A percentile compares a stretch with the other conserved stretches of the same genome.
Conservation (phyloP, 2,113 vertebrate genomes). For the Setophaga petechia region DNA sequence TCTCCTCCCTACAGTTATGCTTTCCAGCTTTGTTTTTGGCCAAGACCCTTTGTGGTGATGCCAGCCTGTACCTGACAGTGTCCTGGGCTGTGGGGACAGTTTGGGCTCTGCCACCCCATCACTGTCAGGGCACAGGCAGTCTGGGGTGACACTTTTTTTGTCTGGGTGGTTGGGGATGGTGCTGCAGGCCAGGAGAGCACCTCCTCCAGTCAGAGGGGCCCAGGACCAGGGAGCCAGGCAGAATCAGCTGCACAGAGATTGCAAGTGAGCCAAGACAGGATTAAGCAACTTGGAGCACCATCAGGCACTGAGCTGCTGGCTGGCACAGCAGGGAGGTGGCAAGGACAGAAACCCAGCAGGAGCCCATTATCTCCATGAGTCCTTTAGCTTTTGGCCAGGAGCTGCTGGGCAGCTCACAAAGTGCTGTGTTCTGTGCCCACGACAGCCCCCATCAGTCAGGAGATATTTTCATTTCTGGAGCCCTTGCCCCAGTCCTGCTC, state of each 20-base stretch:
- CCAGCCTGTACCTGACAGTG: neutral
- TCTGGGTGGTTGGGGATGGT: neutral
- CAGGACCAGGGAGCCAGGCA: neutral
- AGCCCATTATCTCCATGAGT: neutral
- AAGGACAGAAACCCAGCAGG: neutral
- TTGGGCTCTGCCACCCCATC: neutral
- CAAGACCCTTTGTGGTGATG: neutral
- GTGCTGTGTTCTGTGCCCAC: fast-evolving
- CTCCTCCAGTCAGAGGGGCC: fast-evolving
- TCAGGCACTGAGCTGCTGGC: neutral
- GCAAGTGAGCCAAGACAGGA: neutral
- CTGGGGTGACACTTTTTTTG: neutral
- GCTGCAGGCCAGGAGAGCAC: neutral
- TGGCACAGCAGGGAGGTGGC: neutral
- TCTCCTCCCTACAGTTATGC: fast-evolving
- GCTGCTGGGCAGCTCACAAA: neutral
- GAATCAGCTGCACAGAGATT: neutral
- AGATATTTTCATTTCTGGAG: neutral
- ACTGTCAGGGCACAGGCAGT: neutral
- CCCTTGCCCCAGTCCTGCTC: neutral
- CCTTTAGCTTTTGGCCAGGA: neutral
- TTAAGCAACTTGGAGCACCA: neutral
- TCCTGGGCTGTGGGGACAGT: fast-evolving
- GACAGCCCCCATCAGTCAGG: neutral
- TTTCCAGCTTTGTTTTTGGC: neutral